Base-by-base conservation (phyloP, 2,888 invertebrate species). In the Micropterix aruncella region DNA sequence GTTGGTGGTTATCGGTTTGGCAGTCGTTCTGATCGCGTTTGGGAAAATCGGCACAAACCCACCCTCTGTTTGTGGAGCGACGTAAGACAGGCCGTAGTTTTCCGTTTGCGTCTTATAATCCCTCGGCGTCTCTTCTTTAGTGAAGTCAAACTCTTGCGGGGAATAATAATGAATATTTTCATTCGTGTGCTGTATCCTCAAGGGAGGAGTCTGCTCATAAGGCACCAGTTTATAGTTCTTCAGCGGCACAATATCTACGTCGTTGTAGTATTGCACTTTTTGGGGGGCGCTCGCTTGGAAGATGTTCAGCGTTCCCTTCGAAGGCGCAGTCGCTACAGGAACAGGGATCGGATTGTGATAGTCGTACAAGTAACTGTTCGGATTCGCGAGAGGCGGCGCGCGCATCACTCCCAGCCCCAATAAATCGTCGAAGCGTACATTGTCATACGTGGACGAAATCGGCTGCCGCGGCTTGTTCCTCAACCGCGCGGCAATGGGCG, bases 211-310 rank as follows among this genome's bases (percentile, higher is more conserved):
- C 56, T 71, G 70, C 45, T 70, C 65, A 52, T 71, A 71, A 1
- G 71, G 71, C n/a, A 71, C 60, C 38, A 71, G 55, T 56, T 66
- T 70, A 50, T 63, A 71, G 54, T 63, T 67, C 3, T 62, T 63
- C 36, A 54, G 46, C 16, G 58, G 60, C 15, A 63, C 62, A 48
- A 64, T 65, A 51, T 66, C 65, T n/a, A n/a, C n/a, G 3, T 63
- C 51, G 41, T 61, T 52, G 55, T 68, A 70, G 53, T 68, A 70
- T 46, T 61, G 59, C 37, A 64, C 52, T 47, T 62, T 64, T 18
- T 60, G 56, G 3, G 52, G 47, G 5, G 63, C 61, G 44, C 62
- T 60, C 17, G 56, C 54, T 19, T 58, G 58, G 37, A 62, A 61
- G 3, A 60, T 46, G 55, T 65, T 62, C 16, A 60, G 12, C 2